Evolutionary conservation across 2,888 invertebrate genomes (phyloP).

Genomic region (Schrankia costaestrigalis): DNA sequence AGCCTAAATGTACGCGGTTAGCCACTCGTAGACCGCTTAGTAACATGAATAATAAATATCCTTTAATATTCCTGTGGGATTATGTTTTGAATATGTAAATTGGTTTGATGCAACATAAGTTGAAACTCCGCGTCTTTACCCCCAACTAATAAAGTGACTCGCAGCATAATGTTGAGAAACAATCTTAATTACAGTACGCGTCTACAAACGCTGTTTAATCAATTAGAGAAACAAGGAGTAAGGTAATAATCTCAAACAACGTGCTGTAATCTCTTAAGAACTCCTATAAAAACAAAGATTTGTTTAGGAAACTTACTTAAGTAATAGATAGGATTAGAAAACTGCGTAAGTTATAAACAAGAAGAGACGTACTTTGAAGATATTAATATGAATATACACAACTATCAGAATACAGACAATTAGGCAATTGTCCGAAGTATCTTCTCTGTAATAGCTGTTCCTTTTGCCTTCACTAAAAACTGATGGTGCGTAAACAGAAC

Average conservation of each 20-base stretch:
- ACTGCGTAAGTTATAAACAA: slow-evolving; percentile 21
- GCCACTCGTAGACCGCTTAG: background rate
- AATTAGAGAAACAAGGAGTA: slow-evolving; percentile 4
- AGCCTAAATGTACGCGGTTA: slow-evolving; percentile 7
- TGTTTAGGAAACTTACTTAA: slow-evolving; percentile 15
- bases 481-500: slow-evolving; percentile 64
- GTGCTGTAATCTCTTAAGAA: slow-evolving; percentile 21
- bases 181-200: no score
- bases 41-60: slow-evolving; percentile 1
- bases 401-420: slow-evolving; percentile 41
- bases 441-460: slow-evolving; percentile 46
- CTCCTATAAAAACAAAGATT: slow-evolving; percentile 21
- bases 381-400: no score
- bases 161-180: slow-evolving; percentile 1
- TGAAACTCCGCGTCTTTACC: no score
- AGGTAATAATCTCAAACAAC: slow-evolving; percentile 23
- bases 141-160: no score
- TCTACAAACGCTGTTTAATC: background rate
- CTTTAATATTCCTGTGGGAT: background rate
- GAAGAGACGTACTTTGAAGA: slow-evolving; percentile 13
- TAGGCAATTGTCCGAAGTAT: slow-evolving; percentile 50
- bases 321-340: slow-evolving; percentile 20
- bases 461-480: slow-evolving; percentile 56
- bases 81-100: no score
- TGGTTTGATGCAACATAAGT: no score